These are phyloP conservation scores for Orthosia incerta DNA, from an alignment of 2,888 invertebrate species.

Conservation along the genomic window DNA sequence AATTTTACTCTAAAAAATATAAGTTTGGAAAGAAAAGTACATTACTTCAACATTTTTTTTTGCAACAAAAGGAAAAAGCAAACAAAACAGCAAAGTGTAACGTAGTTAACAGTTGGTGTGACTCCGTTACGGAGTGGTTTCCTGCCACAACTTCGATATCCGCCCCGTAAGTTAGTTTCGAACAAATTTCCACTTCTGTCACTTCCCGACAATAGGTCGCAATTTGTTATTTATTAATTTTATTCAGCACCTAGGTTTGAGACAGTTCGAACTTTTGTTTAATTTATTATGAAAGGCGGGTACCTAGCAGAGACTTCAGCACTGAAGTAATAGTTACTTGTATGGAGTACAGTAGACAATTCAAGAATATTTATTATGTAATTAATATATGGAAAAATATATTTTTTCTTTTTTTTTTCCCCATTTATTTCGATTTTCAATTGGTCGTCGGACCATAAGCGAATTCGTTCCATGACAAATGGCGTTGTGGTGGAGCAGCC, in stretches of 20 bases:
- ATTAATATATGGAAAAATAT: no score
- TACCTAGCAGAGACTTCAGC: background rate
- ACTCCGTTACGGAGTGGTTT: slow-evolving; percentile 64
- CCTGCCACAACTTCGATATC: slow-evolving; percentile 66
- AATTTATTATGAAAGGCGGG: background rate
- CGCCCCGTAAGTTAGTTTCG: slow-evolving; percentile 63
- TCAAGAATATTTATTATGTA: no score
- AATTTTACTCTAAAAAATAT: no score
- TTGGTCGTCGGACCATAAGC: no score
- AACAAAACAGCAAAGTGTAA: slow-evolving; percentile 62
- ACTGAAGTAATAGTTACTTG: background rate
- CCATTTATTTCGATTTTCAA: no score
- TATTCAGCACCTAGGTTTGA: slow-evolving; percentile 34
- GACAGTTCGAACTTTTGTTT: slow-evolving; percentile 27
- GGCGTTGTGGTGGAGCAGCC: no score
- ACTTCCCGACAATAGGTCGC: slow-evolving; percentile 52
- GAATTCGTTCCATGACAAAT: no score
- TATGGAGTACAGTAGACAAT: background rate
- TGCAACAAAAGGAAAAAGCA: slow-evolving; percentile 42
- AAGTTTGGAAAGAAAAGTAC: no score
- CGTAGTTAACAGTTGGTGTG: slow-evolving; percentile 65
- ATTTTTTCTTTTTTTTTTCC: no score
- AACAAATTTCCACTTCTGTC: slow-evolving; percentile 61
- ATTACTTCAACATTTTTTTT: slow-evolving; percentile 21
- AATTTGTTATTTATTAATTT: slow-evolving; percentile 66